These are phyloP conservation scores for Tragelaphus buxtoni DNA, from an alignment of 2,113 vertebrate species.

Conservation along the genomic window DNA sequence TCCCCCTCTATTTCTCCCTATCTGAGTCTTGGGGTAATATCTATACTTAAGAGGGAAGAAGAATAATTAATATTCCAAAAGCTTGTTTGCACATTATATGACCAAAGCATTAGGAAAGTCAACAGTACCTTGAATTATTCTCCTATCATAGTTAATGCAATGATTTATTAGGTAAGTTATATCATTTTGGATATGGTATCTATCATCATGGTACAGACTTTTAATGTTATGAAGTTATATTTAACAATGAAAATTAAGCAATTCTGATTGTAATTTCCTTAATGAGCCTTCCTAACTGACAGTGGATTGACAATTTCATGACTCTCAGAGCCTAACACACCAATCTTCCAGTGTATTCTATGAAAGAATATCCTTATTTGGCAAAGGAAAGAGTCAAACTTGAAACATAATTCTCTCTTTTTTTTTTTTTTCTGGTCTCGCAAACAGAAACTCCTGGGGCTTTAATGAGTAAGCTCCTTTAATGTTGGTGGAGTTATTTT, in stretches of 20 bases:
- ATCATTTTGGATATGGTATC: neutral
- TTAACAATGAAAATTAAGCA: neutral
- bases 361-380: neutral
- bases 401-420: no score
- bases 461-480: neutral
- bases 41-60: neutral
- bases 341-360: neutral
- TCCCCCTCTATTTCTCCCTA: neutral
- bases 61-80: neutral
- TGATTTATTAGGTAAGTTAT: neutral
- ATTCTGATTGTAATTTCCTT: neutral
- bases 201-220: neutral
- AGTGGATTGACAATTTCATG: neutral
- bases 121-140: neutral
- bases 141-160: neutral
- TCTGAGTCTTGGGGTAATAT: neutral
- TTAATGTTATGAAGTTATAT: neutral
- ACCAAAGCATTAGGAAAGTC: neutral
- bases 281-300: neutral
- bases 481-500: neutral
- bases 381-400: neutral
- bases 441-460: neutral
- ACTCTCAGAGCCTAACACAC: neutral
- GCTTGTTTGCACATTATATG: neutral
- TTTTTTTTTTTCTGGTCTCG: neutral